A percentile compares a stretch with the other conserved stretches of the same genome.
Conservation (phyloP, 2,113 vertebrate genomes). For the Recurvirostra avosetta region DNA sequence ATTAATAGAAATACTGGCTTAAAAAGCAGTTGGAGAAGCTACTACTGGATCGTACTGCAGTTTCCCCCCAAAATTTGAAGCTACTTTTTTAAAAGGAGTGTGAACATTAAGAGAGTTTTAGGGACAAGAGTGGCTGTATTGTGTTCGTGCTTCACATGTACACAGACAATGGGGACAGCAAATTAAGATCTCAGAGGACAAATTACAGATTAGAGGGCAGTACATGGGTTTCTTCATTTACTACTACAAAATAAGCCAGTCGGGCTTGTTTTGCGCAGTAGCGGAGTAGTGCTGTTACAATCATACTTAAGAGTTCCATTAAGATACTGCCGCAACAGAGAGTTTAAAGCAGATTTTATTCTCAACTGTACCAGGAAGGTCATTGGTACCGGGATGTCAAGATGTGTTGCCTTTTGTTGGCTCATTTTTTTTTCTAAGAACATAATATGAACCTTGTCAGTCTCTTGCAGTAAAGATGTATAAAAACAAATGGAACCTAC, state of each 20-base stretch:
- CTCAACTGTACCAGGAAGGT: neutral
- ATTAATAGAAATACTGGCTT: neutral
- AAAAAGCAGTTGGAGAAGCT: neutral
- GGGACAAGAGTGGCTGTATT: neutral
- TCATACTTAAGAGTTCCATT: neutral
- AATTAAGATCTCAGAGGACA: neutral
- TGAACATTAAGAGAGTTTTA: neutral
- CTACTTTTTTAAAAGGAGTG: neutral
- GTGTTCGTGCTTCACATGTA: neutral
- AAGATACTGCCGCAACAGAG: neutral
- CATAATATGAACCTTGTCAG: slow-evolving; percentile 1
- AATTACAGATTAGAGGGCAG: neutral
- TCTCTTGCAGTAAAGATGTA: slow-evolving; percentile 22
- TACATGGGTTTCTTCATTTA: neutral
- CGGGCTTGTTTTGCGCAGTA: neutral
- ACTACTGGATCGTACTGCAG: neutral
- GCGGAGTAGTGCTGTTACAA: neutral
- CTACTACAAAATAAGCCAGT: neutral
- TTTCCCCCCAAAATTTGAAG: neutral
- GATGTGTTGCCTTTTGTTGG: slow-evolving; percentile 1
- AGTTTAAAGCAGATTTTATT: neutral
- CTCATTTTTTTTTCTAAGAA: neutral
- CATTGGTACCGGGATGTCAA: neutral
- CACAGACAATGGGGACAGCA: rapidly evolving
- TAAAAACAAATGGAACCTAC: slow-evolving; percentile 5